Conservation (phyloP, 2,797 vertebrate species). For the Naso thynnoides region DNA sequence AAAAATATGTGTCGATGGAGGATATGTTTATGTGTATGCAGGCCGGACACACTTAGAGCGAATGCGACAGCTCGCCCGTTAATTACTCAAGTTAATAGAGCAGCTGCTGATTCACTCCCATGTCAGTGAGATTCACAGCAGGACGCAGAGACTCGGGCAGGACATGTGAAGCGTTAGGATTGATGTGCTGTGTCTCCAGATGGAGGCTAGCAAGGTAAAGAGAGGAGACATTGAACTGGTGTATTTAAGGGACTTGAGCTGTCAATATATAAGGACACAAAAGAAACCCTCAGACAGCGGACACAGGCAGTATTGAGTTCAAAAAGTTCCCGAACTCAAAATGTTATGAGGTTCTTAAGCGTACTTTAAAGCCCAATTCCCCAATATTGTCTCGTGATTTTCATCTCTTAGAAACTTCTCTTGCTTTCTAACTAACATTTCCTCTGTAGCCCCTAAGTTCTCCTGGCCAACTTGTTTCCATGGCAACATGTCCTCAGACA, state of each 20-base stretch:
- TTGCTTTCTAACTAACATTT: conserved; percentile 17
- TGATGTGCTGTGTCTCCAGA: conserved; percentile 49
- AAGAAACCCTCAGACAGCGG: conserved; percentile 9
- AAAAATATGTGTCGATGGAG: background rate
- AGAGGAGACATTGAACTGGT: conserved; percentile 29
- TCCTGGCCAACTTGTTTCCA: conserved; percentile 52
- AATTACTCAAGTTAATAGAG: conserved; percentile 76
- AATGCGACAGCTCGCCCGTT: conserved; percentile 54
- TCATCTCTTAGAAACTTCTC: conserved; percentile 30
- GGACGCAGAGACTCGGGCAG: conserved; percentile 31
- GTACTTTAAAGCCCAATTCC: conserved; percentile 16
- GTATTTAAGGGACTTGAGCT: conserved; percentile 25
- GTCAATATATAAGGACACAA: conserved; percentile 32
- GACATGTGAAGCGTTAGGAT: conserved; percentile 53
- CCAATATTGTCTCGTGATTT: conserved; percentile 29
- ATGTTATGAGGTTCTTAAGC: conserved; percentile 1
- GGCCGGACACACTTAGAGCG: conserved; percentile 25
- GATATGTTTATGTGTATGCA: conserved; percentile 10
- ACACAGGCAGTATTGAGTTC: conserved; percentile 2
- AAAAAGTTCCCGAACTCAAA: background rate
- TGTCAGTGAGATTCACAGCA: conserved; percentile 62
- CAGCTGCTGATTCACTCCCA: conserved; percentile 65
- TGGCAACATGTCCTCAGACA: conserved; percentile 50
- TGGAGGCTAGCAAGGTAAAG: conserved; percentile 46
- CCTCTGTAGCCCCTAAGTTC: background rate